Evolutionary conservation across 2,797 vertebrate genomes (phyloP).

Genomic region (Chiroxiphia lanceolata): DNA sequence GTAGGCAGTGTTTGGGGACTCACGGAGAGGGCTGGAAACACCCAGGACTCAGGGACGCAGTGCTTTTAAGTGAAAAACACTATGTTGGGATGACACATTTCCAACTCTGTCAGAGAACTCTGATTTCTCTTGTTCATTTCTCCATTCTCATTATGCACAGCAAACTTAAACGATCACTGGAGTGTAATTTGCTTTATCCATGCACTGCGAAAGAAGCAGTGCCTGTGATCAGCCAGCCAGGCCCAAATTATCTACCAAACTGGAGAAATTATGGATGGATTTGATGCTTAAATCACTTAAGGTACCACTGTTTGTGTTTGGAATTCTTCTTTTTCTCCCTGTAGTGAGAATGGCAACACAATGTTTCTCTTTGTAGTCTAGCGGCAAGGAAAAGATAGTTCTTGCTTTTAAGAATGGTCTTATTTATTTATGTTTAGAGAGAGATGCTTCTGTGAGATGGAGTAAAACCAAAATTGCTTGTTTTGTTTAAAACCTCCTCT

Average conservation of each 20-base stretch:
- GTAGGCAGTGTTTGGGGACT: no score
- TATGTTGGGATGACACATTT: accelerated
- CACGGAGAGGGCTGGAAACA: no score
- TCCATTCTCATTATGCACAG: accelerated
- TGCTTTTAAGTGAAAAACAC: not conserved
- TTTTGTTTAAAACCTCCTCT: not conserved
- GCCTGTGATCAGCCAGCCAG: no score
- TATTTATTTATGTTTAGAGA: not conserved
- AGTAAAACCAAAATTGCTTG: not conserved
- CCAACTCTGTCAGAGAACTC: not conserved
- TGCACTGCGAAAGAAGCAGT: no score
- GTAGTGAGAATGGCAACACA: accelerated
- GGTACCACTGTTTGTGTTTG: accelerated
- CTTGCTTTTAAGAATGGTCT: not conserved
- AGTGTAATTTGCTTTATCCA: no score
- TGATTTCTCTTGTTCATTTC: not conserved
- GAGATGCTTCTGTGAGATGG: not conserved
- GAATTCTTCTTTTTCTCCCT: accelerated
- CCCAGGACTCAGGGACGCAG: not conserved
- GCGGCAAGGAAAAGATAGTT: not conserved
- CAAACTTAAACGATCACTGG: not conserved
- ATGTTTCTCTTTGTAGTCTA: not conserved
- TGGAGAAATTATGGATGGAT: not conserved
- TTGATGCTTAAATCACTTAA: not conserved
- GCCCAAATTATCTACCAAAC: accelerated